Evolutionary conservation across 2,113 vertebrate species (phyloP).

Genomic region (Penelope pileata): DNA sequence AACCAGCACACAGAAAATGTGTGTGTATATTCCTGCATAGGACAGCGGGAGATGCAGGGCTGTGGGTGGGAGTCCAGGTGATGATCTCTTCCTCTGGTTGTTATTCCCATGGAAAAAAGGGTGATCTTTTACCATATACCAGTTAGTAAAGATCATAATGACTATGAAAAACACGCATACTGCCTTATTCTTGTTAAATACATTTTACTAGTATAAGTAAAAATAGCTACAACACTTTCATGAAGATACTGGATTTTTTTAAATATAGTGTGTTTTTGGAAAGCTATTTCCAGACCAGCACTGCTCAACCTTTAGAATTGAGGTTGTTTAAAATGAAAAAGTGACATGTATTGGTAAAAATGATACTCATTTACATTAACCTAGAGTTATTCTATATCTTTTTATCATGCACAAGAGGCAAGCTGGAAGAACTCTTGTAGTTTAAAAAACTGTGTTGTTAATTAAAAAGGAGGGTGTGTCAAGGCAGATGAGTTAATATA

Average conservation of each 20-base stretch:
- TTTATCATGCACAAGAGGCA: not conserved
- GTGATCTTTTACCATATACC: not conserved
- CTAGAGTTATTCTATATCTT: slow-evolving; percentile 10
- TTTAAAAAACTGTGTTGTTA: slow-evolving; percentile 44
- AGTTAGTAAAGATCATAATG: not conserved
- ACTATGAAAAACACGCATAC: not conserved
- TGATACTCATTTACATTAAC: not conserved
- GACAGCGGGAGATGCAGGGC: not conserved
- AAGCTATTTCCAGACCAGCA: slow-evolving; percentile 14
- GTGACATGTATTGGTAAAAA: not conserved
- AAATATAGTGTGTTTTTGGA: slow-evolving; percentile 14
- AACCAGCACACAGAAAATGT: not conserved
- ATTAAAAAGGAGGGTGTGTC: slow-evolving; percentile 62
- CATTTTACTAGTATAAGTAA: not conserved
- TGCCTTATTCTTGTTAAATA: not conserved
- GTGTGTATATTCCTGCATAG: not conserved
- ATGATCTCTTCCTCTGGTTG: not conserved
- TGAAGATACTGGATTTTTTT: not conserved
- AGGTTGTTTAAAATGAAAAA: not conserved
- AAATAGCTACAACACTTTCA: not conserved
- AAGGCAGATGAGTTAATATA: slow-evolving; percentile 63
- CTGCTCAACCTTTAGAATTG: not conserved
- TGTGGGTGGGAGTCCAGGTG: not conserved
- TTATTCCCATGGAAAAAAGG: not conserved
- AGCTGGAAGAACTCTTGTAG: slow-evolving; percentile 23